Base-by-base conservation (phyloP, 2,113 vertebrate genomes). In the Ochotona curzoniae region DNA sequence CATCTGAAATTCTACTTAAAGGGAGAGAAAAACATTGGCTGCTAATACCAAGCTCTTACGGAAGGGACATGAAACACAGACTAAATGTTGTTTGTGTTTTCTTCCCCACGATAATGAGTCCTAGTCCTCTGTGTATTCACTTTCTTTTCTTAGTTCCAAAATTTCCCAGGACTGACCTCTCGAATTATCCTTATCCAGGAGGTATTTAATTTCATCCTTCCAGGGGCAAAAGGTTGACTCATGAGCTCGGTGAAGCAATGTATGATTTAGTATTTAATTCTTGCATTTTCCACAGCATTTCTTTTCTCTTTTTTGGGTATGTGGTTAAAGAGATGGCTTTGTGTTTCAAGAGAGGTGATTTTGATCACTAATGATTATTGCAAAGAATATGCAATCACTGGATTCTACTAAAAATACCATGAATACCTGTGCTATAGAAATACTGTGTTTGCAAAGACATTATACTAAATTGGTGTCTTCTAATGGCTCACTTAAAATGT, bases 251-350 rank as follows among this genome's bases (percentile, higher is more conserved):
- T 10, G 57, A 71, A 91, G 51, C 25, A 73, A 93, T 70, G 76
- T 69, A 85, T 71, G 96, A 97, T 97, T 97, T 97, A 96, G 82
- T 69, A 83, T 96, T 97, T 98, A 95, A 96, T 96, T 96, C 70
- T 74, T 94, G 67, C 51, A 95, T 96, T 84, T 73, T 97, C 90
- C 61, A 83, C 61, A 44, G 38, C 38, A 44, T 44, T 44, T 44
- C 3, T 44, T 88, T 95, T n/a, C n/a, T n/a, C n/a, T 38, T 96
- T 97, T 96, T 97, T 26, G 47, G 78, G 87, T 94, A 95, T 64
- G 95, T 96, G 87, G 38, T 94, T 25, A 76, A 87, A 83, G 89
- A 82, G 90, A 90, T 38, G 61, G 38, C 20, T 63, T 87, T 90
- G 70, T 86, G 18, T 94, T 94, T 93, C 18, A 51, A 49, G 84